Evolutionary conservation across 1,140 invertebrate genomes (phyloP).

Genomic region (Charaxes varanes): DNA sequence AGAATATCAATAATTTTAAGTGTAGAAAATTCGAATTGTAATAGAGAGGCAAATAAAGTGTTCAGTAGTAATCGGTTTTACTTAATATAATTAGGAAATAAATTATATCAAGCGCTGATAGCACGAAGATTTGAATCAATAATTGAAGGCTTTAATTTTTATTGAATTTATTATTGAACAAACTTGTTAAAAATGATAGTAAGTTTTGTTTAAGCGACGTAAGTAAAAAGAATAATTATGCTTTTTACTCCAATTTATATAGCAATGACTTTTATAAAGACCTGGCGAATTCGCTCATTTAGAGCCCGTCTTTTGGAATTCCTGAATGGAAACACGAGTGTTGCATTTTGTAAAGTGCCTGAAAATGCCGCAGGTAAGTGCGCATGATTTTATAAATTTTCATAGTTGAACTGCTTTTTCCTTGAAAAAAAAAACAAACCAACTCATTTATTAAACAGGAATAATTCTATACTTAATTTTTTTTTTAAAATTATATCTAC

Average conservation of each 20-base stretch:
- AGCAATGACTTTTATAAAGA: slow-evolving; percentile 68
- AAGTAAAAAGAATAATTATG: slow-evolving; percentile 33
- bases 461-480: too few relatives aligned
- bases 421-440: too few relatives aligned
- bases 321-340: slow-evolving; percentile 60
- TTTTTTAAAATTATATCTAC: too few relatives aligned
- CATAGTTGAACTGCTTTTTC: too few relatives aligned
- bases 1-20: slow-evolving; percentile 14
- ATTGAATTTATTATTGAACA: slow-evolving; percentile 11
- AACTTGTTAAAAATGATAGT: slow-evolving; percentile 8
- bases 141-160: slow-evolving; percentile 28
- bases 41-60: neutral
- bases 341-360: slow-evolving; percentile 65
- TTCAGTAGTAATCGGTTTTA: slow-evolving; percentile 11
- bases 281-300: slow-evolving; percentile 64
- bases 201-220: slow-evolving; percentile 1
- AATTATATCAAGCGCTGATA: slow-evolving; percentile 19
- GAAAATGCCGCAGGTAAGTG: slow-evolving; percentile 58
- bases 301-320: slow-evolving; percentile 59
- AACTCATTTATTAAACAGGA: too few relatives aligned
- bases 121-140: slow-evolving; percentile 62
- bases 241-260: slow-evolving; percentile 67
- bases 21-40: neutral
- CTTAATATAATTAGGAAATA: slow-evolving; percentile 18
- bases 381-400: too few relatives aligned